Conservation (phyloP, 1,140 invertebrate species). For the Drosophila ohnishii region DNA sequence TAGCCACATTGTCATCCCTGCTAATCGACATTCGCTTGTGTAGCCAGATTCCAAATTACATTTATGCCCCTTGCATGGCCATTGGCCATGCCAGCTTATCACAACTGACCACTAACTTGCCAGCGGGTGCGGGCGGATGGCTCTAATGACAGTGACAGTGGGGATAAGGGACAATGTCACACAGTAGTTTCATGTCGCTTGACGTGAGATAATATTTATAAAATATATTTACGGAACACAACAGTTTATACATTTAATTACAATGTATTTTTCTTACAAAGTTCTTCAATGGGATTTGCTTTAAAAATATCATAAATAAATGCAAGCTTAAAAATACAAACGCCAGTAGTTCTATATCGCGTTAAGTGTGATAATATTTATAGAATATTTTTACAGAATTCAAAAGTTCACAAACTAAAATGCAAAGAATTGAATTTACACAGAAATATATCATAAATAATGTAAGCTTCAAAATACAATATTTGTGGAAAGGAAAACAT, state of each 20-base stretch:
- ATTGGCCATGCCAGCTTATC: conserved; percentile 19
- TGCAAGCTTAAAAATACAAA: neutral
- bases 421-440: too few species aligned
- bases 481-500: neutral
- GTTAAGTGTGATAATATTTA: too few species aligned
- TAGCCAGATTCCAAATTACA: conserved; percentile 16
- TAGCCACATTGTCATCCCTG: neutral
- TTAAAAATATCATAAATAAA: neutral
- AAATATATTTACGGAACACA: neutral
- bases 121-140: neutral
- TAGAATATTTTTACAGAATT: too few species aligned
- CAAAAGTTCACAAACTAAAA: too few species aligned
- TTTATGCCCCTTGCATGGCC: conserved; percentile 25
- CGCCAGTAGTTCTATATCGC: too few species aligned
- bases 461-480: fast-evolving
- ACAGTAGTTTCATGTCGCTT: neutral
- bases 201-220: neutral
- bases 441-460: neutral
- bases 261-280: neutral
- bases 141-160: neutral
- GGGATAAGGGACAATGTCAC: neutral
- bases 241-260: neutral
- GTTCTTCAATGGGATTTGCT: neutral
- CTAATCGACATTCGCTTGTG: conserved; percentile 11
- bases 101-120: conserved; percentile 6